A percentile compares a stretch with the other conserved stretches of the same genome.
These are phyloP conservation scores for Drosophila nasuta DNA, from an alignment of 1,140 invertebrate genomes.

Conservation along the genomic window DNA sequence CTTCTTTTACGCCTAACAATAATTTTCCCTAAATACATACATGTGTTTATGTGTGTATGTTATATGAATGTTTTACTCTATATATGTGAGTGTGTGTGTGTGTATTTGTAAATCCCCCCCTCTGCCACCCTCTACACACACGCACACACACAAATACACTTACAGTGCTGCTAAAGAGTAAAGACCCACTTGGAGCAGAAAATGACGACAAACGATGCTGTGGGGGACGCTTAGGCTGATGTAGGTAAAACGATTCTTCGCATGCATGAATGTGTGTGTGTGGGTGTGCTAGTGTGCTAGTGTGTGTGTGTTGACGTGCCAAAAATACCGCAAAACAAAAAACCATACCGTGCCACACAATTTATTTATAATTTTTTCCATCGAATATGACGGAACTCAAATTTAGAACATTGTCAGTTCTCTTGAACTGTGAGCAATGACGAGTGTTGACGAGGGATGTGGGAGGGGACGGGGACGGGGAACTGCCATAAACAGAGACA, in stretches of 20 bases:
- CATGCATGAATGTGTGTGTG: no score
- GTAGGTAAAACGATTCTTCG: slow-evolving; percentile 9
- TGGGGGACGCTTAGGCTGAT: not conserved
- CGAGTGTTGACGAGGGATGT: no score
- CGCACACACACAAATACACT: slow-evolving; percentile 6
- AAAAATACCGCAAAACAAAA: slow-evolving; percentile 55
- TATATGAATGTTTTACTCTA: not conserved
- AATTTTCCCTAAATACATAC: slow-evolving; percentile 30
- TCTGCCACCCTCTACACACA: not conserved
- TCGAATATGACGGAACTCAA: slow-evolving; percentile 54
- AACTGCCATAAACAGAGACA: not conserved
- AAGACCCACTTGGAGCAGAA: slow-evolving; percentile 46
- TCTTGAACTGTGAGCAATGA: slow-evolving; percentile 25
- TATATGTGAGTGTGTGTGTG: not conserved
- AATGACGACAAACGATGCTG: slow-evolving; percentile 48
- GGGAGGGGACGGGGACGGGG: not conserved
- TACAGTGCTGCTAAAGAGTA: slow-evolving; percentile 6
- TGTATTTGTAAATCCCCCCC: not conserved
- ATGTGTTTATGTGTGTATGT: slow-evolving; percentile 1
- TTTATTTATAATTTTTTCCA: slow-evolving; percentile 55
- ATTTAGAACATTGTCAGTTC: slow-evolving; percentile 46
- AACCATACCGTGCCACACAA: slow-evolving; percentile 27
- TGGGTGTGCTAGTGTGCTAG: no score
- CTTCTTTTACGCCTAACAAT: slow-evolving; percentile 40
- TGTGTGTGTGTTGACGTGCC: slow-evolving; percentile 37